Evolutionary conservation across 2,888 invertebrate genomes (phyloP).

Genomic region (Gymnocheta viridis): DNA sequence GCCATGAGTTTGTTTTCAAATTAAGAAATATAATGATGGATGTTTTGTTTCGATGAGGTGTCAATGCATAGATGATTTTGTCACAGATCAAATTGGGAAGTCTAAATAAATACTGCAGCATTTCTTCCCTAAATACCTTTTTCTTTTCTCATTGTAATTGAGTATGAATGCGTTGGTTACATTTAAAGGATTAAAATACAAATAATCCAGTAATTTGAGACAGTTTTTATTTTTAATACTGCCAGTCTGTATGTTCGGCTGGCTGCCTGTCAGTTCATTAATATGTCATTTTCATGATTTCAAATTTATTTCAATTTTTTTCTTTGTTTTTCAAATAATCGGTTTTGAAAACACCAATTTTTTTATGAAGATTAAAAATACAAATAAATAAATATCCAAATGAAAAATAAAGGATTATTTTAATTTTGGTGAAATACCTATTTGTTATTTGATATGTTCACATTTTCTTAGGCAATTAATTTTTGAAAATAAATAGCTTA

Average conservation of each 20-base stretch:
- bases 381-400: constrained; percentile 24
- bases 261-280: constrained; percentile 2
- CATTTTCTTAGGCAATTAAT: not conserved
- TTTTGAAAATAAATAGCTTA: not conserved
- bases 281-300: constrained; percentile 47
- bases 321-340: constrained; percentile 41
- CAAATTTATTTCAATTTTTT: constrained; percentile 29
- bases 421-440: constrained; percentile 33
- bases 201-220: constrained; percentile 66
- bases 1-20: constrained; percentile 27
- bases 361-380: constrained; percentile 47
- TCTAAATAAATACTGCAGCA: constrained; percentile 22
- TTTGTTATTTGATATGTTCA: constrained; percentile 55
- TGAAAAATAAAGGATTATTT: constrained; percentile 54
- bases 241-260: constrained; percentile 27
- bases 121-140: constrained; percentile 44
- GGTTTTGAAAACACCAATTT: constrained; percentile 44
- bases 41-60: constrained; percentile 51
- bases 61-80: constrained; percentile 66
- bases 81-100: constrained; percentile 49
- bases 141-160: constrained; percentile 17
- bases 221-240: constrained; percentile 51
- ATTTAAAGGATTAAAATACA: constrained; percentile 68
- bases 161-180: constrained; percentile 34
- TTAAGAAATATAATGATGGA: constrained; percentile 48